These are phyloP conservation scores for Novumbra hubbsi DNA, from an alignment of 2,797 vertebrate genomes.

Conservation along the genomic window DNA sequence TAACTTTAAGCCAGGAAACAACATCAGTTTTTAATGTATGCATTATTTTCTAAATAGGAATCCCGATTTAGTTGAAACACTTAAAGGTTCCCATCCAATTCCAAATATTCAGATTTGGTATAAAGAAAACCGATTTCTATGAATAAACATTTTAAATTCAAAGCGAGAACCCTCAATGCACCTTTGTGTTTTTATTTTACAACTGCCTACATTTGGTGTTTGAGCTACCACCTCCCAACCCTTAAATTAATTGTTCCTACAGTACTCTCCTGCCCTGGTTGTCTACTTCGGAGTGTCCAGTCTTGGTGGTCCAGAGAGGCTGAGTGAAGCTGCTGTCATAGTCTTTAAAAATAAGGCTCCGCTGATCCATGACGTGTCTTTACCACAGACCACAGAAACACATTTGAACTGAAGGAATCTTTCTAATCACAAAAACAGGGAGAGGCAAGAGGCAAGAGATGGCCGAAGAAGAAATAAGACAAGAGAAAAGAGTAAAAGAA, in stretches of 20 bases:
- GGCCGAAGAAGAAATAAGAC: slow-evolving; percentile 27
- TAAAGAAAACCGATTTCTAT: background rate
- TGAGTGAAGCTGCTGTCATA: background rate
- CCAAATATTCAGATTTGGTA: too few species aligned
- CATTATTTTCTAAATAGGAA: too few species aligned
- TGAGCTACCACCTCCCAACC: background rate
- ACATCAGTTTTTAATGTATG: too few species aligned
- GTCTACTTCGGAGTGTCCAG: background rate
- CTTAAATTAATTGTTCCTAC: background rate
- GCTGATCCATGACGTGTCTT: slow-evolving; percentile 8
- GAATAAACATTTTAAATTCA: background rate
- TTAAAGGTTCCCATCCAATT: too few species aligned
- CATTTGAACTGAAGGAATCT: background rate
- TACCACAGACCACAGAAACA: background rate
- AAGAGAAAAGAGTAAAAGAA: slow-evolving; percentile 30
- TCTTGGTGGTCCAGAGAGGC: background rate
- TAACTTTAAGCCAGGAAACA: too few species aligned
- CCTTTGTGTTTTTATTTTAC: slow-evolving; percentile 21
- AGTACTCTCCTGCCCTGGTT: background rate
- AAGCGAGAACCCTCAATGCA: background rate
- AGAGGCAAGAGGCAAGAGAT: slow-evolving; percentile 53
- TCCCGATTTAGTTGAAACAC: too few species aligned
- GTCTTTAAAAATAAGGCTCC: background rate
- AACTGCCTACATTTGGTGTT: slow-evolving; percentile 5
- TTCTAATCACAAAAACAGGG: slow-evolving; percentile 15